Percentiles rank a stretch among this genome's conserved stretches.
These are phyloP conservation scores for Laspeyria flexula DNA, from an alignment of 2,888 invertebrate genomes.

Conservation along the genomic window DNA sequence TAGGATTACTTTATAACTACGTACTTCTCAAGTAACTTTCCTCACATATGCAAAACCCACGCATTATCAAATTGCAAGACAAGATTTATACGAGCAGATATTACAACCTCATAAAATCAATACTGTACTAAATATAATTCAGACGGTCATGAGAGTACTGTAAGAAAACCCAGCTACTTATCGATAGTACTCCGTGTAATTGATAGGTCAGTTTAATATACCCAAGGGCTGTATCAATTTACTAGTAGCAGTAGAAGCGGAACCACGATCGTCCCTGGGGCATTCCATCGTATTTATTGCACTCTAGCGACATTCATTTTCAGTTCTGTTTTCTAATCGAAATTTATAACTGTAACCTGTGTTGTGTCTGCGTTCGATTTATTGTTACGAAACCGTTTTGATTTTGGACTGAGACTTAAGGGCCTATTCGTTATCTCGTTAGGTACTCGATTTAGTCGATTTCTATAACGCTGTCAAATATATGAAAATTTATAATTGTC, in stretches of 20 bases:
- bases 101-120: not conserved
- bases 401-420: not conserved
- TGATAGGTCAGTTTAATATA: slow-evolving; percentile 61
- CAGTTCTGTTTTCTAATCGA: slow-evolving; percentile 61
- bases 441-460: too few species aligned
- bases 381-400: not conserved
- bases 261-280: slow-evolving; percentile 67
- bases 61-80: too few species aligned
- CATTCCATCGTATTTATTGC: slow-evolving; percentile 63
- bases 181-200: slow-evolving; percentile 41
- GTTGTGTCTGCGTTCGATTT: slow-evolving; percentile 5
- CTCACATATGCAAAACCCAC: not conserved
- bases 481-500: too few species aligned
- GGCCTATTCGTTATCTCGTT: too few species aligned
- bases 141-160: slow-evolving; percentile 3
- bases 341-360: slow-evolving; percentile 26
- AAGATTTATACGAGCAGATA: not conserved
- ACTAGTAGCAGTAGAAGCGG: slow-evolving; percentile 66
- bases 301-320: slow-evolving; percentile 65
- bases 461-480: too few species aligned
- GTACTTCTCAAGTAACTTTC: too few species aligned
- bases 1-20: too few species aligned
- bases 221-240: slow-evolving; percentile 77
- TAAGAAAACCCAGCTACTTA: slow-evolving; percentile 27
- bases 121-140: slow-evolving; percentile 1